phyloP scores from a whole-genome alignment of 1,140 invertebrate species.

The Acyrthosiphon pisum region DNA sequence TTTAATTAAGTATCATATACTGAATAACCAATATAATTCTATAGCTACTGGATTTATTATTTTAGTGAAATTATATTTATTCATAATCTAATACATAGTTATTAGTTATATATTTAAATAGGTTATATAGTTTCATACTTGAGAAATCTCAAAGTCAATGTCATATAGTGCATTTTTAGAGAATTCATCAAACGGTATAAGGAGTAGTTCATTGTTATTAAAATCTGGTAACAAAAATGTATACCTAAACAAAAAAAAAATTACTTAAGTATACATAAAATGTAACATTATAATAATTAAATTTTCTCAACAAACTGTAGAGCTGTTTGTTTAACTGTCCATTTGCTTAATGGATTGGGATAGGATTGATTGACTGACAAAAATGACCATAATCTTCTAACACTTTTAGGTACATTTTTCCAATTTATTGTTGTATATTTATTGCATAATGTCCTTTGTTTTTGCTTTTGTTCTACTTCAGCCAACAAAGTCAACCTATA shows the following conservation, averaged over 20 bases:
- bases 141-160: constrained; percentile 24
- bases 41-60: not conserved
- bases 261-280: not conserved
- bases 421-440: not conserved
- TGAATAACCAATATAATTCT: not conserved
- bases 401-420: constrained; percentile 37
- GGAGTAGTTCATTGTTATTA: constrained; percentile 31
- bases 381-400: constrained; percentile 41
- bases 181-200: constrained; percentile 30
- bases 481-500: constrained; percentile 9
- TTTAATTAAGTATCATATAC: not conserved
- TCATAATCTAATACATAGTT: not conserved
- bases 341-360: constrained; percentile 3
- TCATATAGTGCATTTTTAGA: constrained; percentile 24
- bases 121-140: not conserved
- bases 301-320: constrained; percentile 9
- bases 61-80: not conserved
- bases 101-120: not conserved
- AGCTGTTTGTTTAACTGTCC: constrained; percentile 21
- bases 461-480: constrained; percentile 31
- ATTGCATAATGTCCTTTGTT: not conserved
- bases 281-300: not conserved
- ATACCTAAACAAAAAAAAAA: constrained; percentile 28
- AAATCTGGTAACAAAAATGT: constrained; percentile 38
- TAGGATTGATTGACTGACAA: constrained; percentile 5